phyloP scores from a whole-genome alignment of 2,797 vertebrate species.

The Lutjanus argentimaculatus region DNA sequence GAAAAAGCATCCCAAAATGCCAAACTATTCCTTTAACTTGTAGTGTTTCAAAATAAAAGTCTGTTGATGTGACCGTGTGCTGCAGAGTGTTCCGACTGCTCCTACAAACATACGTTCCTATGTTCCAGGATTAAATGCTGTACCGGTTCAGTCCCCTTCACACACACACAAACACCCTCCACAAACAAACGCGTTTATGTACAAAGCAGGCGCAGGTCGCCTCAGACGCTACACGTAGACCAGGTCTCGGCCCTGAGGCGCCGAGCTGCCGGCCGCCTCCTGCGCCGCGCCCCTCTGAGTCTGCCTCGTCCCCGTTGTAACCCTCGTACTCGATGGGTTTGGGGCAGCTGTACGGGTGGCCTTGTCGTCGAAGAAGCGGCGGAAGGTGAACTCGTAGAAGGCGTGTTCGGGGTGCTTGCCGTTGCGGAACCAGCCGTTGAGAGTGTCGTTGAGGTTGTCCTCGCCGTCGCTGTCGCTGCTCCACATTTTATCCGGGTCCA shows the following conservation, averaged over 20 bases:
- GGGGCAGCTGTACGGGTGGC: slow-evolving; percentile 97
- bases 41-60: background rate
- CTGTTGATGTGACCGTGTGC: slow-evolving; percentile 5
- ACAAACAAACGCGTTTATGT: slow-evolving; percentile 23
- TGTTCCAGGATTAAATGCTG: slow-evolving; percentile 28
- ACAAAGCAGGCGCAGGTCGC: slow-evolving; percentile 1
- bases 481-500: slow-evolving; percentile 97
- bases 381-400: slow-evolving; percentile 99
- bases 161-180: slow-evolving; percentile 8
- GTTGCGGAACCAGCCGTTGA: slow-evolving; percentile 95
- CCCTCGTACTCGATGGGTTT: slow-evolving; percentile 96
- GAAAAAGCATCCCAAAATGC: background rate
- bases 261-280: slow-evolving; percentile 57
- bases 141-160: slow-evolving; percentile 20
- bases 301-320: slow-evolving; percentile 84
- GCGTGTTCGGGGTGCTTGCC: slow-evolving; percentile 98
- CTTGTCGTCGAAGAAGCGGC: slow-evolving; percentile 99
- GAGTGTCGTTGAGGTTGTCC: slow-evolving; percentile 92
- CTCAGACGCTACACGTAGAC: slow-evolving; percentile 90
- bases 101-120: slow-evolving; percentile 48
- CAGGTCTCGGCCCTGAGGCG: slow-evolving; percentile 87
- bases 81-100: slow-evolving; percentile 27
- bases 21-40: slow-evolving; percentile 5
- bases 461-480: slow-evolving; percentile 91
- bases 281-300: slow-evolving; percentile 53